These are phyloP conservation scores for Harmothoe impar DNA, from an alignment of 2,888 invertebrate genomes.

Conservation along the genomic window DNA sequence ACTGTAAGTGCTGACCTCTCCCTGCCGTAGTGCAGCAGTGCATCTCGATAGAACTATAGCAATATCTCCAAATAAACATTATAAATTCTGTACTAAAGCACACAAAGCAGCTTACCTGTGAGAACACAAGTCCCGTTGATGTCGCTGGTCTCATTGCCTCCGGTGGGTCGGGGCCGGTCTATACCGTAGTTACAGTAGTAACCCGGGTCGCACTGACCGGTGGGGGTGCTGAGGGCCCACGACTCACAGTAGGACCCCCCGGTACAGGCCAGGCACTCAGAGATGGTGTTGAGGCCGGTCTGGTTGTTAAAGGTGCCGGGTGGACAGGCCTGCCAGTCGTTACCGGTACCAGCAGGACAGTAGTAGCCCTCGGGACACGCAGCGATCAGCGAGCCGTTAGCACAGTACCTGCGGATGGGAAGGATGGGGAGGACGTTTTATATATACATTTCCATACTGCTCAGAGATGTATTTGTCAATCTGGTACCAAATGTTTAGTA, in stretches of 20 bases:
- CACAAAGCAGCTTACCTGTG: constrained; percentile 66
- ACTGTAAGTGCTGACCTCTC: too few relatives aligned
- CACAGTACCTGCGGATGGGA: constrained; percentile 77
- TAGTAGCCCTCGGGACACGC: constrained; percentile 79
- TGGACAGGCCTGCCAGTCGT: constrained; percentile 79
- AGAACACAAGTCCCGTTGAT: constrained; percentile 72
- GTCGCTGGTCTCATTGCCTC: constrained; percentile 67
- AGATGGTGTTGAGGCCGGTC: constrained; percentile 72
- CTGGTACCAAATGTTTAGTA: neutral
- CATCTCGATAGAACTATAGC: too few relatives aligned
- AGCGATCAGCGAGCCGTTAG: constrained; percentile 74
- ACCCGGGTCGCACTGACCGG: constrained; percentile 77
- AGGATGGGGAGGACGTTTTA: neutral
- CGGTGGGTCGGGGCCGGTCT: constrained; percentile 76
- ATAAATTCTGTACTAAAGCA: too few relatives aligned
- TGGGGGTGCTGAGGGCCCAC: constrained; percentile 70
- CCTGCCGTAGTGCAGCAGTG: too few relatives aligned
- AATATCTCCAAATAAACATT: too few relatives aligned
- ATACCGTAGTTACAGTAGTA: constrained; percentile 81
- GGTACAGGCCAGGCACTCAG: constrained; percentile 78
- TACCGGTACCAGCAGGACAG: constrained; percentile 79
- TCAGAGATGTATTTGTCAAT: neutral
- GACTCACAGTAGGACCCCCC: constrained; percentile 80
- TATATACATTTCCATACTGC: neutral
- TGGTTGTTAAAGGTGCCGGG: constrained; percentile 81